Base-by-base conservation (phyloP, 2,797 vertebrate species). In the Hypotaenidia philippensis region DNA sequence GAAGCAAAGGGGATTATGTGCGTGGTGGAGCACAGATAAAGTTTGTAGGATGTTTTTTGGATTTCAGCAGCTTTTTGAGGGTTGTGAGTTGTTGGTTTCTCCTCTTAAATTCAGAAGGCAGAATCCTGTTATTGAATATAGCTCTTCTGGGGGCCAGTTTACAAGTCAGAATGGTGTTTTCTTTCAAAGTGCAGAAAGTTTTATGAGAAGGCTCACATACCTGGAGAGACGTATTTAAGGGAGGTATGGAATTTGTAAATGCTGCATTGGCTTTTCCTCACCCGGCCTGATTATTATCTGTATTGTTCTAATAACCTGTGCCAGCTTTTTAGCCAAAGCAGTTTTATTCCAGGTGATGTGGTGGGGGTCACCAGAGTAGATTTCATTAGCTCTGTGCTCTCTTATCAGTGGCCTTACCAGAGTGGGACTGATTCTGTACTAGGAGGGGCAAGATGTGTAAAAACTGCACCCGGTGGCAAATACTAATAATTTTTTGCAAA, bases 161-260 rank as follows among this genome's bases (percentile, higher is more conserved):
- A 21, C 5, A 55, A 90, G 52, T 82, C 18, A 55, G 82, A 91
- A 34, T 63, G 52, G 32, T 41, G 44, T 56, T 82, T 89, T 80
- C 65, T 81, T 88, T 90, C 38, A 47, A 65, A 31, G 66, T 76
- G 88, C 53, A 29, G 45, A 61, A 93, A 93, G 85, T 95, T 94
- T 83, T 50, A 29, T 31, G 23, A 76, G 65, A 64, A 61, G 66
- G 70, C 4, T 86, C 16, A 21, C 52, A 11, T 52, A 38, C 13
- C 5, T 29, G 52, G 38, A 71, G 44, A 66, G 34, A 59, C 8
- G 4, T 83, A 50, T 64, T 91, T 41, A 9, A 75, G 91, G 78
- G 40, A 75, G 70, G 26, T 4, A 2, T 78, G 12, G 19, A 47
- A 79, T 63, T 66, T 91, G 49, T 84, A 65, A 93, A 83, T 86